A percentile compares a stretch with the other conserved stretches of the same genome.
Conservation (phyloP, 2,113 vertebrate genomes). For the Labeo rohita region DNA sequence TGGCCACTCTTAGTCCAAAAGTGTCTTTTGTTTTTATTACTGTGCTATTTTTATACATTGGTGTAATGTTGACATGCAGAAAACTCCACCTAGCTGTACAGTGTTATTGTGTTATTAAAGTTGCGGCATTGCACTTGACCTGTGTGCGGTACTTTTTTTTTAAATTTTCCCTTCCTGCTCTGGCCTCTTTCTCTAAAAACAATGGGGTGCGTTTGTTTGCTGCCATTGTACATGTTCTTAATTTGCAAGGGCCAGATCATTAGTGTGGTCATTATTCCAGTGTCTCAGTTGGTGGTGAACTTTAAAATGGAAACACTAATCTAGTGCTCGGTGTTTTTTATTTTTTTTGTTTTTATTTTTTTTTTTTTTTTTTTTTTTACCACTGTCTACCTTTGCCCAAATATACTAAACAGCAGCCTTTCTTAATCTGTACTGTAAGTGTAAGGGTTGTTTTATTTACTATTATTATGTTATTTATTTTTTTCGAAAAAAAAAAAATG, state of each 20-base stretch:
- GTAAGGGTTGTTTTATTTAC: too few relatives aligned
- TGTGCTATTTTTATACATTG: slow-evolving; percentile 58
- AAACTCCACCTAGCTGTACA: slow-evolving; percentile 52
- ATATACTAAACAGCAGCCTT: not conserved
- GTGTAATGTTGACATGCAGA: slow-evolving; percentile 51
- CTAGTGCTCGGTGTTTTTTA: too few relatives aligned
- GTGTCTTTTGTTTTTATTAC: slow-evolving; percentile 51
- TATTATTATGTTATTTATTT: too few relatives aligned
- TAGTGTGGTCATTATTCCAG: slow-evolving; percentile 2
- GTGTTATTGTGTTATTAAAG: slow-evolving; percentile 65
- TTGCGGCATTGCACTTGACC: slow-evolving; percentile 54
- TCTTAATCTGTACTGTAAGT: not conserved
- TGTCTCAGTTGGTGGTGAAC: not conserved
- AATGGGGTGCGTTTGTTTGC: not conserved
- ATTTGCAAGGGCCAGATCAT: not conserved
- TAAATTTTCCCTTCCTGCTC: not conserved
- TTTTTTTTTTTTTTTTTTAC: too few relatives aligned
- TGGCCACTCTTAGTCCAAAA: slow-evolving; percentile 43
- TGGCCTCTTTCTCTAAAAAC: not conserved
- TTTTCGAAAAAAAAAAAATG: too few relatives aligned
- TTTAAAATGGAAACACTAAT: not conserved
- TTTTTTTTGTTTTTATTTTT: too few relatives aligned
- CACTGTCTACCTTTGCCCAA: not conserved
- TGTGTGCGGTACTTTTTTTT: not conserved
- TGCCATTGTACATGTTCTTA: not conserved